Evolutionary conservation across 2,113 vertebrate genomes (phyloP), one percentile per base, ranked within the genome.

Genomic region (Sialia sialis): DNA sequence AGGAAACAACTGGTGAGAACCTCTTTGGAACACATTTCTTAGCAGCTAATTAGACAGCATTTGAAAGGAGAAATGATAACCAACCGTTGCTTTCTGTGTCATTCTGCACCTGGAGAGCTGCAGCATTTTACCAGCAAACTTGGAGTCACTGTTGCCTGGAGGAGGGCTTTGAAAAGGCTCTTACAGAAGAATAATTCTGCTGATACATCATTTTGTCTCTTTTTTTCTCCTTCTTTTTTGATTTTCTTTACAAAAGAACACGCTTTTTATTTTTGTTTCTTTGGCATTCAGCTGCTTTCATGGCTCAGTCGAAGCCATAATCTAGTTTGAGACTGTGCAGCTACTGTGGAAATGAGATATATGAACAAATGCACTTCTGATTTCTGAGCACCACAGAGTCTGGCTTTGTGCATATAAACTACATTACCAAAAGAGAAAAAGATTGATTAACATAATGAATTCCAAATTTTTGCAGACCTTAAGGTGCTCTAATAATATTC

Each of bases 1-100:
- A 34, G 99, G 99, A 80, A 99, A 99, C 98, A 99, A 99, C 97
- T 99, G 99, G 99, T 99, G 91, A 99, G 98, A 96, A 89, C 76
- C 75, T 93, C 94, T 94, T 95, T 54, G 89, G 92, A 94, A 64
- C 68, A n/a, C 41, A 93, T 84, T 87, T 95, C 87, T 81, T 89
- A 72, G 56, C 44, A 83, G 43, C 86, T 93, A 27, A 96, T 91
- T 56, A 60, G 84, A 85, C 77, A 66, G 91, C 68, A 63, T 87
- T 83, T 93, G 58, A 95, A 95, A 89, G 73, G 54, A 30, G 48
- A 83, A 92, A 82, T 66, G 30, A 23, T 72, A 84, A 54, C 49
- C 26, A 51, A 29, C 77, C 7, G 3, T 72, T 68, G 92, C 38
- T 68, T 84, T 96, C 63, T 93, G 26, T 13, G 15, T 89, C 1